Base-by-base conservation (phyloP, 2,113 vertebrate species). In the Sus scrofa region DNA sequence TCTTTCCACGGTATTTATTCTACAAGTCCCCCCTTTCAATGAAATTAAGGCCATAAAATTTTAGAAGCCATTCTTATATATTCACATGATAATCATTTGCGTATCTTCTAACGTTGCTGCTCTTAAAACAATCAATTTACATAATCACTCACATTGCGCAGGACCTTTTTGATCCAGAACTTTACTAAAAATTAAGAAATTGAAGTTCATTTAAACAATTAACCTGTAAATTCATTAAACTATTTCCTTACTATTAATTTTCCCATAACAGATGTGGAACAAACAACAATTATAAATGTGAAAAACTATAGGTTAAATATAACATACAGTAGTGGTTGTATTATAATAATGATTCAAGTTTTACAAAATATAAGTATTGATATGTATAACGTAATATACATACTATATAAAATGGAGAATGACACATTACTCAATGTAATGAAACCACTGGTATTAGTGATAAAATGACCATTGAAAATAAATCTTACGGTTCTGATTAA, bases 101-200 rank as follows among this genome's bases (percentile, higher is more conserved):
- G 32, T 90, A 68, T 44, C 37, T 75, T 79, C 6, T 62, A 62
- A 88, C 14, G 56, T 6, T 87, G 20, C 24, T 71, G 34, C 18
- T 95, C 54, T 65, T 85, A 75, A 89, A 75, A 68, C 15, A n/a
- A 56, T 27, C 11, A 67, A 44, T 13, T 75, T 96, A 73, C 0
- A 70, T 50, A 50, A 86, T 52, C 44, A 88, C 16, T 92, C 44
- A 71, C 27, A 82, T 94, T 85, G 89, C 39, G 37, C 22, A 74
- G 0, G 67, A 34, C 11, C 9, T 75, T 82, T 74, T 58, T 32
- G 16, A 63, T 71, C 16, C 62, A 5, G 20, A 81, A 88, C 3
- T 54, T 89, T n/a, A 89, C 84, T 88, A 39, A 96, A 62, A 91
- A 32, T 73, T 89, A 67, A 89, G 54, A 89, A 74, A 32, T 3